Conservation (phyloP, 2,888 invertebrate genomes). For the Bombylius major region DNA sequence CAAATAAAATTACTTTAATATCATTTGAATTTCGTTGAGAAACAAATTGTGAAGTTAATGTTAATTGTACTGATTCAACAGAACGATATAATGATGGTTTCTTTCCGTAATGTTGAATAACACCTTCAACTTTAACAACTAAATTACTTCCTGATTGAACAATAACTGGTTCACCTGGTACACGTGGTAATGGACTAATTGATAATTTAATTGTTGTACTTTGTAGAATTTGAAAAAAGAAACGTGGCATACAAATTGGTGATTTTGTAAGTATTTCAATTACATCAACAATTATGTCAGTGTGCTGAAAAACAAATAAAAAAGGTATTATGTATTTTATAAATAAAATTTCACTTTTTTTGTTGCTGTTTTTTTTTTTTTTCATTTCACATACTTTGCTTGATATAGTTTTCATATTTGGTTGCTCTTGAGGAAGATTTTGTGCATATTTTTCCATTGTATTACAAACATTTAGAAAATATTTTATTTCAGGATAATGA, state of each 20-base stretch:
- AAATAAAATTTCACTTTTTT: background rate
- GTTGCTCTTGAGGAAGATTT: conserved; percentile 28
- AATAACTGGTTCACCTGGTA: conserved; percentile 69
- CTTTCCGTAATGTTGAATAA: conserved; percentile 58
- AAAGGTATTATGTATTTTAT: background rate
- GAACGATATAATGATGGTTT: conserved; percentile 55
- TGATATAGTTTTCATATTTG: conserved; percentile 32
- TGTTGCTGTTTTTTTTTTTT: background rate
- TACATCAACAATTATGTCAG: conserved; percentile 46
- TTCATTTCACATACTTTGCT: conserved; percentile 19
- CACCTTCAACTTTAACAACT: conserved; percentile 88
- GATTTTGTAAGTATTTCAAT: conserved; percentile 49
- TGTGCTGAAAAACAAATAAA: conserved; percentile 29
- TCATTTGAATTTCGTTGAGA: conserved; percentile 27
- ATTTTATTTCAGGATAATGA: conserved; percentile 31
- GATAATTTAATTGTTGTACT: conserved; percentile 69
- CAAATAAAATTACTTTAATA: conserved; percentile 15
- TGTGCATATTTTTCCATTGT: conserved; percentile 30
- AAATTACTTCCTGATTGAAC: conserved; percentile 75
- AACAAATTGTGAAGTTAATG: conserved; percentile 51
- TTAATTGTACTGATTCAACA: conserved; percentile 58
- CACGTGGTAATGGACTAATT: conserved; percentile 66
- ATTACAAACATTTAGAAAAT: conserved; percentile 26
- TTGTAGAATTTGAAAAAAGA: conserved; percentile 76
- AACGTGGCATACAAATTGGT: conserved; percentile 57